Base-by-base conservation (phyloP, 2,113 vertebrate species). In the Lophura nycthemera region DNA sequence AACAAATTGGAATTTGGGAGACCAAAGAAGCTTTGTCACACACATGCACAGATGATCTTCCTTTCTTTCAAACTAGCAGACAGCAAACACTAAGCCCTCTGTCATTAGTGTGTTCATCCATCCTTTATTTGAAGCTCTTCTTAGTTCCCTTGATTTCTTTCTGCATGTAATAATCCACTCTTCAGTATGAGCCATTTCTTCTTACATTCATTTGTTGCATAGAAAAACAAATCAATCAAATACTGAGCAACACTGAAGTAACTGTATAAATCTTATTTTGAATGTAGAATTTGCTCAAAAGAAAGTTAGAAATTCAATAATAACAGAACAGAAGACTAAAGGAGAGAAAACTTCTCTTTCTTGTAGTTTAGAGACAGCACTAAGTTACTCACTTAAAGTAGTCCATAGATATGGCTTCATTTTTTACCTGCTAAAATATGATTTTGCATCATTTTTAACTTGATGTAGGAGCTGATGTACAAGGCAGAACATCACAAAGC, bases 1-100 rank as follows among this genome's bases (percentile, higher is more conserved):
- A 75, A 92, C 42, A 93, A 90, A 94, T 86, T 89, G 52, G 15
- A 38, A 52, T 88, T 86, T 24, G 10, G 65, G 48, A 93, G 61
- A 50, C 59, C 70, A 65, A 67, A 77, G 72, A 89, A 38, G 29
- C 38, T 74, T 81, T 78, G 76, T 78, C 69, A 57, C 70, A 45
- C 20, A 45, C 27, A 30, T 0, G 0, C n/a, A 74, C 40, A 86
- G 40, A 83, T 83, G 34, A 59, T 79, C 70, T 85, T 65, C 43
- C 60, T 78, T 94, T 83, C 69, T 94, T 94, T 83, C 57, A 69
- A 9, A n/a, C 50, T 32, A 78, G 60, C 11, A 91, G 56, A 70
- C 38, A 78, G 34, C 52, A 27, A 86, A 86, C 60, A 27, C 40
- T 65, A 86, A 81, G 32, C 30, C 18, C 16, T 91, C 89, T 75